phyloP scores from a whole-genome alignment of 2,888 invertebrate genomes.

The Trissolcus japonicus region DNA sequence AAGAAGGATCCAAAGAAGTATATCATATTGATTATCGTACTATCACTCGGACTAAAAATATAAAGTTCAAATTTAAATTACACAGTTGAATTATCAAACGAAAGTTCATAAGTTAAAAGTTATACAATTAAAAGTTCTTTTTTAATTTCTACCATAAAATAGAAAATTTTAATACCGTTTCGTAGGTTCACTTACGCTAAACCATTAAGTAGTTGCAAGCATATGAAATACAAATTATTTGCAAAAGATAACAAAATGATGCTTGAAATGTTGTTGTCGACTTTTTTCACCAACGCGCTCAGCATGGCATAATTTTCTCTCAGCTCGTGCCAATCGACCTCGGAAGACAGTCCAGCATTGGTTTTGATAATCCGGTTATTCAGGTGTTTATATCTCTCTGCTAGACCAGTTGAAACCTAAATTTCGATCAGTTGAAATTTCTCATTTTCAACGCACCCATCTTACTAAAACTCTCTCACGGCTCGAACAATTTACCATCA shows the following conservation, averaged over 20 bases:
- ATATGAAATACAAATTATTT: slow-evolving; percentile 85
- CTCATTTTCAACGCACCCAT: not conserved
- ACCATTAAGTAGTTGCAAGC: slow-evolving; percentile 83
- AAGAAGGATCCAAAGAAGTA: slow-evolving; percentile 78
- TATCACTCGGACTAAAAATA: slow-evolving; percentile 56
- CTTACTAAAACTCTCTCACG: slow-evolving; percentile 61
- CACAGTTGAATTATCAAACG: not conserved
- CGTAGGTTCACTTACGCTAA: slow-evolving; percentile 80
- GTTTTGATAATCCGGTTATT: slow-evolving; percentile 77
- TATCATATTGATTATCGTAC: slow-evolving; percentile 70
- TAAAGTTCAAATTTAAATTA: not conserved
- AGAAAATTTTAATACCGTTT: too few relatives aligned
- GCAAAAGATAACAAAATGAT: slow-evolving; percentile 82
- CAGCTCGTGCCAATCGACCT: slow-evolving; percentile 79
- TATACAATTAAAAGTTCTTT: not conserved
- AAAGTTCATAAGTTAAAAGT: not conserved
- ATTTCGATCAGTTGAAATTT: not conserved
- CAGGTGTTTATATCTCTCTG: slow-evolving; percentile 81
- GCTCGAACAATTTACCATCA: slow-evolving; percentile 77
- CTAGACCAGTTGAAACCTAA: slow-evolving; percentile 77
- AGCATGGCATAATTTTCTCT: slow-evolving; percentile 82
- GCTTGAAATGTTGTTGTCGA: slow-evolving; percentile 80
- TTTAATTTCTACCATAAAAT: too few relatives aligned
- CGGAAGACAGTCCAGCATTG: slow-evolving; percentile 72
- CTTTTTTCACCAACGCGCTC: slow-evolving; percentile 79